Evolutionary conservation across 1,140 invertebrate species (phyloP).

Genomic region (Saccostrea glomerata): DNA sequence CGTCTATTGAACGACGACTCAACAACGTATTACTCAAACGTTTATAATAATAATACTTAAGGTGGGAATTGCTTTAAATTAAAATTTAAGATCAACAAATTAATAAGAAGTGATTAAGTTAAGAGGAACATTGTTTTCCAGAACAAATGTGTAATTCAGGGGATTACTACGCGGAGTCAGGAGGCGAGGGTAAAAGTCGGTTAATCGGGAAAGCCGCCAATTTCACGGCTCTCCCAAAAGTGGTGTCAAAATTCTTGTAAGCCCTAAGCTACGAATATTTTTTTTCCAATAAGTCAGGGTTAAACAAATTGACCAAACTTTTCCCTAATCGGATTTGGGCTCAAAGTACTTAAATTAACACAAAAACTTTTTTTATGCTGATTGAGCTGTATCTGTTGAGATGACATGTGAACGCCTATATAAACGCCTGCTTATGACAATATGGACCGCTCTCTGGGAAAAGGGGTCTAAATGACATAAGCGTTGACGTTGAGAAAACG

Average conservation of each 20-base stretch:
- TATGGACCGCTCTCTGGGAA: too few species aligned
- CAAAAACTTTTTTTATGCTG: not conserved
- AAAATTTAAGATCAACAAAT: constrained; percentile 13
- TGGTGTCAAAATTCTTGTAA: not conserved
- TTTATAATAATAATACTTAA: not conserved
- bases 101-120: constrained; percentile 34
- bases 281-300: not conserved
- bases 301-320: not conserved
- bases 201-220: not conserved
- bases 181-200: not conserved
- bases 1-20: too few species aligned
- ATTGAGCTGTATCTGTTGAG: too few species aligned
- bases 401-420: too few species aligned
- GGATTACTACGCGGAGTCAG: not conserved
- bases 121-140: not conserved
- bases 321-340: not conserved
- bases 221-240: not conserved
- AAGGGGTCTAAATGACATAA: too few species aligned
- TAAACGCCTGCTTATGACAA: too few species aligned
- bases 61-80: not conserved
- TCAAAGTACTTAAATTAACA: not conserved
- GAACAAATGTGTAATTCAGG: not conserved
- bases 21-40: too few species aligned
- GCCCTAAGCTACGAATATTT: not conserved
- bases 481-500: too few species aligned